Base-by-base conservation (phyloP, 1,140 invertebrate species). In the Schlechtendalia chinensis region DNA sequence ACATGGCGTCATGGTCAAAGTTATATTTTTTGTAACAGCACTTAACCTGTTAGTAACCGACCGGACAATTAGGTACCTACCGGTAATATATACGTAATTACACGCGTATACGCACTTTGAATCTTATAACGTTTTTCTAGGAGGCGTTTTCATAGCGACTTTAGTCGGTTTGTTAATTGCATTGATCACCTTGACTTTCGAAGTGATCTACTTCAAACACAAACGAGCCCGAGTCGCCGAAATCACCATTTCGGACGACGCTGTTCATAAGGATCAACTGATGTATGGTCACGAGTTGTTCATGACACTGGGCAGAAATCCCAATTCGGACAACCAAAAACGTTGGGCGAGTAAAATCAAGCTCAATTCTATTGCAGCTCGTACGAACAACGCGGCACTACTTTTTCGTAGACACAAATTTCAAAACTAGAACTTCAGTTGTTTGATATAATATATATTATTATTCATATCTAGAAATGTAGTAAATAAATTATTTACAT, bases 141-240 rank as follows among this genome's bases (percentile, higher is more conserved):
- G 94, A 82, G 94, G 94, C 10, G 94, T 96, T 5, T 96, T 96
- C 83, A 95, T 96, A 82, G 93, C 93, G 3, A 96, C 94, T 0
- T 86, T 95, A 0, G 93, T 94, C 84, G 94, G 94, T 0, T 86
- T 96, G 6, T 90, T 90, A 0, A 83, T 96, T 50, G 93, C 93
- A 1, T 93, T 96, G 91, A 84, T 94, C 6, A 94, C 93, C 0
- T 86, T 96, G 16, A 91, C 89, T 1, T 90, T 91, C 81, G 93
- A 96, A 85, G 91, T 96, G 0, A 86, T 94, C 50, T 94, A 93
- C 83, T 92, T 94, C 84, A 90, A 90, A 82, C 87, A 88, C n/a
- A 91, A 90, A 74, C 24, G 22, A 0, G 59, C 69, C 11, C 69
- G 75, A 12, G n/a, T 71, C 29, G 32, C 32, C 12, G 80, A 59